Evolutionary conservation across 2,113 vertebrate genomes (phyloP), one percentile per base, ranked within the genome.

Genomic region (Noturus placidus): DNA sequence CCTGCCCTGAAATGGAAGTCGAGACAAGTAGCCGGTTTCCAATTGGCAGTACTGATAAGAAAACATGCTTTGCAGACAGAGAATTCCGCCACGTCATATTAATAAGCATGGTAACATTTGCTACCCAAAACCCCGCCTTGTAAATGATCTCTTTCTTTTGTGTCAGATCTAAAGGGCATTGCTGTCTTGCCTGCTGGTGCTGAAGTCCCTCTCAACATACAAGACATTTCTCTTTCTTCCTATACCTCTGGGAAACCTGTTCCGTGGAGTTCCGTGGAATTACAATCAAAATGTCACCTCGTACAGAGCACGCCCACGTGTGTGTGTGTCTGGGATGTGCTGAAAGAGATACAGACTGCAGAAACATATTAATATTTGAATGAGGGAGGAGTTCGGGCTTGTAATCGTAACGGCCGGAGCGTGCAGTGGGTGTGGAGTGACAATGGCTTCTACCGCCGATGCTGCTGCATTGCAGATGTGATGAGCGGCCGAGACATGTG

Each of bases 401-500:
- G 63, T 63, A n/a, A 65, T 69, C 61, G 50, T 54, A 67, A 82
- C 61, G 33, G 85, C 65, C 67, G 57, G 65, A 76, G 85, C 35
- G 30, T 56, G 87, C 19, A 33, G 81, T 87, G 89, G 82, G 89
- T 83, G 89, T 88, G 72, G 84, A 70, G 72, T 72, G 85, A 85
- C 50, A 42, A 56, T 8, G 69, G 65, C 63, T 87, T 69, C 46
- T 15, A 81, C 63, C 42, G 63, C 50, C 2, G 50, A 78, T 54
- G 80, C 67, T 90, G 85, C 89, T 90, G 89, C 89, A 90, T 89
- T 90, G 89, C 89, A 90, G 89, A 90, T 90, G 87, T 87, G 84
- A 83, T 85, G 50, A 77, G 72, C 52, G 74, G 52, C 50, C 27
- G 63, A 79, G 82, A 83, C 33, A 46, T 81, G 76, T 78, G 82